A percentile compares a stretch with the other conserved stretches of the same genome.
phyloP scores from a whole-genome alignment of 2,113 vertebrate genomes.

The Otis tarda region DNA sequence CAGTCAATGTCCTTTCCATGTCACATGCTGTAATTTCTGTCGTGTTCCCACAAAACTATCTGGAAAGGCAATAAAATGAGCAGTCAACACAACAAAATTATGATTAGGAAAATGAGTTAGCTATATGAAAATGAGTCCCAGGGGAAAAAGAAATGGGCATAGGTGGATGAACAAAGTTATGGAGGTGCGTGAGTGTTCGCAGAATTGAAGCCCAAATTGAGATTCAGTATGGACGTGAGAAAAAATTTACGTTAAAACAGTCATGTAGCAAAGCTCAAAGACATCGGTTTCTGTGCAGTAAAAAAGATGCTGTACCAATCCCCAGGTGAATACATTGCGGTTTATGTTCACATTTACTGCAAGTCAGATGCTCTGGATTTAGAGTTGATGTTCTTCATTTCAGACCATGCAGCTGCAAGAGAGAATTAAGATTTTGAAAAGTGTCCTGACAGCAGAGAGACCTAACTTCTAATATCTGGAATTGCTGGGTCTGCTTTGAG shows the following conservation, averaged over 20 bases:
- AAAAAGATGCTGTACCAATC: background rate
- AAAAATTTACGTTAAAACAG: background rate
- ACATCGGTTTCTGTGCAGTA: too few species aligned
- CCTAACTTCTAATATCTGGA: background rate
- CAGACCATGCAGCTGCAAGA: background rate
- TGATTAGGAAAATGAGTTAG: background rate
- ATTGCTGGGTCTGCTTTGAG: background rate
- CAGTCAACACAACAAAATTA: background rate
- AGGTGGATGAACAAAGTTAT: background rate
- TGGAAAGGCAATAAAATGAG: background rate
- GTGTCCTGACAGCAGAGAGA: background rate
- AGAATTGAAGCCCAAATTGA: background rate
- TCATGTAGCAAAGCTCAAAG: background rate
- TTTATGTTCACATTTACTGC: background rate
- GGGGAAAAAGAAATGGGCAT: background rate
- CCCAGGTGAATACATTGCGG: background rate
- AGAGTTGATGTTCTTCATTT: background rate
- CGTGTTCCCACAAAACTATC: fast-evolving
- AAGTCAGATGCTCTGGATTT: background rate
- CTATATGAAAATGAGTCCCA: background rate
- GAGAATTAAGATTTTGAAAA: background rate
- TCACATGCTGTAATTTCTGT: background rate
- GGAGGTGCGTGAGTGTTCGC: background rate
- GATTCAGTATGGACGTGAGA: background rate
- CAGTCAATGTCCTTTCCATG: background rate